These are phyloP conservation scores for Neodiprion fabricii DNA, from an alignment of 1,140 invertebrate genomes.

Conservation along the genomic window DNA sequence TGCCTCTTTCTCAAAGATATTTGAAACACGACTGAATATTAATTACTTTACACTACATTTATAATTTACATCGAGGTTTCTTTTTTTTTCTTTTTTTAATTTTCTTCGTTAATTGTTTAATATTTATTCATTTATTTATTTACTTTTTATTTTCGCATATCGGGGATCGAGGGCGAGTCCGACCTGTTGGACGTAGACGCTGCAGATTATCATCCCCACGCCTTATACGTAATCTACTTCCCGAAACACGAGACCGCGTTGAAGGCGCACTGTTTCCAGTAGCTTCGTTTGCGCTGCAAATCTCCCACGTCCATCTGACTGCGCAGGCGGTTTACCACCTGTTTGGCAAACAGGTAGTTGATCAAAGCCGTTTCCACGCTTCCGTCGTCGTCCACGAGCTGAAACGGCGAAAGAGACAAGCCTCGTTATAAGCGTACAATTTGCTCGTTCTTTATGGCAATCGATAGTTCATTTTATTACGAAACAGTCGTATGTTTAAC, in stretches of 20 bases:
- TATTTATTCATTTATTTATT: no score
- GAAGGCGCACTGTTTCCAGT: slow-evolving; percentile 72
- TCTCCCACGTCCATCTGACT: slow-evolving; percentile 61
- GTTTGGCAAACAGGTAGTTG: slow-evolving; percentile 67
- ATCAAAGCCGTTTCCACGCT: slow-evolving; percentile 63
- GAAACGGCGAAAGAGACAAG: slow-evolving; percentile 24
- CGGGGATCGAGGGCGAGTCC: no score
- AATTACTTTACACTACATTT: neutral
- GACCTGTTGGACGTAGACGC: no score
- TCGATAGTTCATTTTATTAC: no score
- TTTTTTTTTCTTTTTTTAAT: no score
- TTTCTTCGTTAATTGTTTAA: no score
- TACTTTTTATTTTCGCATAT: no score
- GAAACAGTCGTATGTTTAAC: no score
- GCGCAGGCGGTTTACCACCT: slow-evolving; percentile 63
- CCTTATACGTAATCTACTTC: slow-evolving; percentile 41
- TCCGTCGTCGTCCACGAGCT: slow-evolving; percentile 61
- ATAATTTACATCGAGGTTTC: slow-evolving; percentile 1
- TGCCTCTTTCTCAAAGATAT: neutral
- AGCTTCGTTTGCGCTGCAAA: slow-evolving; percentile 66
- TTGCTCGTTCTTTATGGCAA: no score
- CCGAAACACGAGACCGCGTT: slow-evolving; percentile 73
- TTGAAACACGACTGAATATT: neutral
- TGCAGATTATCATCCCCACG: no score
- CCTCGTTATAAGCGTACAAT: neutral